Evolutionary conservation across 2,888 invertebrate genomes (phyloP).

Genomic region (Noctua comes): DNA sequence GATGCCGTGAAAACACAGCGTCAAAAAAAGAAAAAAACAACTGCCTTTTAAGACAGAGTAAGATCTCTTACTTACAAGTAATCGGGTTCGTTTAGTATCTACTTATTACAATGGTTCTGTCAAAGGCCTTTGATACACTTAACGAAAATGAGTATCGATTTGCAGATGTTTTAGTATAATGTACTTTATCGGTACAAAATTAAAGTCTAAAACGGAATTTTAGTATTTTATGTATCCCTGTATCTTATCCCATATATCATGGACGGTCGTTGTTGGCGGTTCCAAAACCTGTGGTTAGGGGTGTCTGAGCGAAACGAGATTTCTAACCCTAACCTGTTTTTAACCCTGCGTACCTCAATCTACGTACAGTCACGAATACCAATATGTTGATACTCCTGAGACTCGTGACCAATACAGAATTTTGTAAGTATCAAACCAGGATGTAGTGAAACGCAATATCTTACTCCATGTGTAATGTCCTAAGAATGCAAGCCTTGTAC

Average conservation of each 20-base stretch:
- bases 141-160: not conserved
- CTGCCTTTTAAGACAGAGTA: not conserved
- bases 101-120: not conserved
- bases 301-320: slow-evolving; percentile 52
- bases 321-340: slow-evolving; percentile 46
- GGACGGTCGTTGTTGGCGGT: slow-evolving; percentile 44
- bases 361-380: not conserved
- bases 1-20: not conserved
- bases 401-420: not conserved
- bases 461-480: slow-evolving; percentile 30
- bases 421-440: not conserved
- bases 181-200: not conserved
- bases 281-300: slow-evolving; percentile 59
- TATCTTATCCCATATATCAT: slow-evolving; percentile 20
- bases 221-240: not conserved
- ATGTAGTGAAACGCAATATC: slow-evolving; percentile 17
- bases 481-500: slow-evolving; percentile 47
- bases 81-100: not conserved
- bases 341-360: slow-evolving; percentile 20
- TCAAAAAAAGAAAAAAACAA: not conserved
- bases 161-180: too few species aligned
- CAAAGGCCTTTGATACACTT: slow-evolving; percentile 1
- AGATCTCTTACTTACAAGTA: not conserved
- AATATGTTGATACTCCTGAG: too few species aligned
- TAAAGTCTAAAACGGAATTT: not conserved